Percentiles rank a stretch among this genome's conserved stretches.
Conservation (phyloP, 1,140 invertebrate genomes). For the Nasonia longicornis region DNA sequence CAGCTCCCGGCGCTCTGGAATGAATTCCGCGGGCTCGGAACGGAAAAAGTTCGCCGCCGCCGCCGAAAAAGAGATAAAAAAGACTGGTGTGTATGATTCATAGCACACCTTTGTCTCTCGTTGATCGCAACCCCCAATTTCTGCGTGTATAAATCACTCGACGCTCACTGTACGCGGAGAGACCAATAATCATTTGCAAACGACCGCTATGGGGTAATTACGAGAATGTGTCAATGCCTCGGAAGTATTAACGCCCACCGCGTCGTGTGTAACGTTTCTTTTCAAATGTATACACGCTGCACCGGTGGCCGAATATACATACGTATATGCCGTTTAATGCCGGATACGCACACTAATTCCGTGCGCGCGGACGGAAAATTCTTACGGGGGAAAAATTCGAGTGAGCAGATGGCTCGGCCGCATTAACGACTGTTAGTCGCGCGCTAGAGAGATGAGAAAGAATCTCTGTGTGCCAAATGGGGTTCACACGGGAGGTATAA, state of each 20-base stretch:
- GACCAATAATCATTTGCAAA: neutral
- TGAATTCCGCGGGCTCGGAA: neutral
- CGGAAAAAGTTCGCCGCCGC: no score
- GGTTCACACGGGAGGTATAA: slow-evolving; percentile 20
- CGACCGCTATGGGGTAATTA: neutral
- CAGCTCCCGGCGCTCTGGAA: neutral
- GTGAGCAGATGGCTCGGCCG: slow-evolving; percentile 15
- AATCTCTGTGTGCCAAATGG: slow-evolving; percentile 11
- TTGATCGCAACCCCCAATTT: neutral
- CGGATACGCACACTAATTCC: neutral
- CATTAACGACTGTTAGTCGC: slow-evolving; percentile 15
- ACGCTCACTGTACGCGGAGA: neutral
- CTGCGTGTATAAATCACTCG: neutral
- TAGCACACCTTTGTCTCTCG: slow-evolving; percentile 1
- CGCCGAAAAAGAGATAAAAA: neutral
- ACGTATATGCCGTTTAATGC: neutral
- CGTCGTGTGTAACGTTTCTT: neutral
- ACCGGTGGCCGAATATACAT: neutral
- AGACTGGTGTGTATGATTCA: neutral
- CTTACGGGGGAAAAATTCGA: neutral
- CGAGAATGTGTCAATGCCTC: slow-evolving; percentile 8
- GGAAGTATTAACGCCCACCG: slow-evolving; percentile 17
- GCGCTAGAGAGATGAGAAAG: neutral
- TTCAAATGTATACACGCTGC: neutral
- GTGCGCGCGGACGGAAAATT: neutral